phyloP scores from a whole-genome alignment of 1,140 invertebrate genomes.

The Gonioctena quinquepunctata region DNA sequence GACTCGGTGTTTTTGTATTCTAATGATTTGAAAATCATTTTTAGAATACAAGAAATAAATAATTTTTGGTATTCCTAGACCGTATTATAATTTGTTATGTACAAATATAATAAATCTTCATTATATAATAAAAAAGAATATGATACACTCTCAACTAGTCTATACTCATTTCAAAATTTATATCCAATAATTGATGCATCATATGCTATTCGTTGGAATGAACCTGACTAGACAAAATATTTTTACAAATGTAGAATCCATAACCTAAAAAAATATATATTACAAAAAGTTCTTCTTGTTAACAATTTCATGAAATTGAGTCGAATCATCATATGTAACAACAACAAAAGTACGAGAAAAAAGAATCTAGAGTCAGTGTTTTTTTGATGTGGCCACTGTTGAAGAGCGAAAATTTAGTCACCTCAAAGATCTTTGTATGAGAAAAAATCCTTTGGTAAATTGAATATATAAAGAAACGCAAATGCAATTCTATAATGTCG shows the following conservation, averaged over 20 bases:
- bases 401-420: too few species aligned
- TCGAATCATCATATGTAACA: too few species aligned
- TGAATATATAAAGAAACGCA: too few species aligned
- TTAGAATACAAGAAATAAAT: slow-evolving; percentile 18
- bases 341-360: too few species aligned
- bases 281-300: not conserved
- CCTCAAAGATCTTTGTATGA: too few species aligned
- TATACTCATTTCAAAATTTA: slow-evolving; percentile 37
- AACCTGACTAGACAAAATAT: slow-evolving; percentile 44
- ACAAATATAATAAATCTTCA: slow-evolving; percentile 36
- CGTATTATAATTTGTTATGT: slow-evolving; percentile 44
- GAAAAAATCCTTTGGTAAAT: too few species aligned
- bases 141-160: slow-evolving; percentile 38
- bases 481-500: too few species aligned
- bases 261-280: not conserved
- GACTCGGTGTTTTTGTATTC: not conserved
- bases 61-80: slow-evolving; percentile 51
- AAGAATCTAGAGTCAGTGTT: too few species aligned
- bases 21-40: slow-evolving; percentile 10
- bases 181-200: slow-evolving; percentile 17
- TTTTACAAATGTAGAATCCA: not conserved
- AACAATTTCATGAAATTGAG: too few species aligned
- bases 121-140: slow-evolving; percentile 5
- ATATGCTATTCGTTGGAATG: slow-evolving; percentile 39
- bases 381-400: too few species aligned